Base-by-base conservation (phyloP, 2,888 invertebrate genomes). In the Julus scandinavius region DNA sequence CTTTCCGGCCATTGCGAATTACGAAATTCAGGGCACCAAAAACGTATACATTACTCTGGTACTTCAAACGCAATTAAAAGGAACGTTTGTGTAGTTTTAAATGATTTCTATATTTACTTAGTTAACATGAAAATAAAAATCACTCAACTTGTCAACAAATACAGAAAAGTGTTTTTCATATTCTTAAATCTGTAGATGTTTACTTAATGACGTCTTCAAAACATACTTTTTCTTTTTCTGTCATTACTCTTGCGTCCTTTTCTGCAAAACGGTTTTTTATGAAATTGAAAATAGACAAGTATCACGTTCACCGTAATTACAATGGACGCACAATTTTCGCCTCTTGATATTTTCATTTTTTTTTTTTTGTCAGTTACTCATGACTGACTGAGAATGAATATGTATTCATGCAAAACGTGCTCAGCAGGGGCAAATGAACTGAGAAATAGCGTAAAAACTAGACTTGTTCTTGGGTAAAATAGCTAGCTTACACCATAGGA, bases 391-490 rank as follows among this genome's bases (percentile, higher is more conserved):
- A 72, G 72, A 72, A 72, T 72, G 72, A 20, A 72, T 80, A 80
- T 38, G 80, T 80, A 80, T 80, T 38, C 80, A 80, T 80, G 80
- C 38, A 29, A 72, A 72, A 9, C 38, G 38, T 38, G n/a, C 80
- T 54, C 17, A 11, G 54, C 54, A 54, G 80, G 80, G 80, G 80
- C 80, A 80, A 80, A 80, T 80, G 80, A 80, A 80, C 80, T 80
- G 80, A 2, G 80, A 80, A 63, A 54, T 13, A 80, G 80, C 80
- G 80, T 38, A 80, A 80, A 80, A 80, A 80, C 80, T 80, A 38
- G 80, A 80, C 80, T 54, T 17, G 80, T n/a, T 63, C 63, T 17
- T n/a, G 17, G 17, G 63, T 63, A n/a, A 38, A 38, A 80, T 38
- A 29, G 80, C 72, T 72, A 29, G 80, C 72, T 72, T 72, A 72